These are phyloP conservation scores for Eupristina koningsbergeri DNA, from an alignment of 1,140 invertebrate species.

Conservation along the genomic window DNA sequence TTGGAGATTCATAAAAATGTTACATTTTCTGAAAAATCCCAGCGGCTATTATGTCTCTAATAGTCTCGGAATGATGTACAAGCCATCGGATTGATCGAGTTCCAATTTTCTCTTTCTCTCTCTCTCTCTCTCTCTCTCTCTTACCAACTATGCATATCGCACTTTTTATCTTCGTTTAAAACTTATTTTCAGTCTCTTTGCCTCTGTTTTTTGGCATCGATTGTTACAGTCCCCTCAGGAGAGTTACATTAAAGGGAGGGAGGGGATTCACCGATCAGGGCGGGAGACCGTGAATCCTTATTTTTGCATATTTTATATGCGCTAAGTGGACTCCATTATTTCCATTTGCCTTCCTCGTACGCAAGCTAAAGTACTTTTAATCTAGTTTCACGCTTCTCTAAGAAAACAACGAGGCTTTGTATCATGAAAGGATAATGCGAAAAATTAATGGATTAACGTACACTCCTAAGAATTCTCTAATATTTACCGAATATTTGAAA, in stretches of 20 bases:
- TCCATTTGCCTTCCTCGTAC: not conserved
- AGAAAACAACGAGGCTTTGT: too few relatives aligned
- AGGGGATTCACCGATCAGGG: not conserved
- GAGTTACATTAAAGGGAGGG: not conserved
- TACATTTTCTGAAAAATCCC: not conserved
- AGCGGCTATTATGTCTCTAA: not conserved
- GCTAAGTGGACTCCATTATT: conserved; percentile 46
- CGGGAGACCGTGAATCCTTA: not conserved
- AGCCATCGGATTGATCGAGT: not conserved
- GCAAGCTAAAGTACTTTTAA: conserved; percentile 24
- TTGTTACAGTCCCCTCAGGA: not conserved
- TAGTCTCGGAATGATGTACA: not conserved
- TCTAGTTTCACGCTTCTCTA: not conserved
- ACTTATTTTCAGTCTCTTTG: not conserved
- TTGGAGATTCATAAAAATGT: not conserved
- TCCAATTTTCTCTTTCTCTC: not conserved
- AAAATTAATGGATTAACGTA: too few relatives aligned
- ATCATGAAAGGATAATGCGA: too few relatives aligned
- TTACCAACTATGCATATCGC: too few relatives aligned
- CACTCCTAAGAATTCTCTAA: too few relatives aligned
- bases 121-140: too few relatives aligned
- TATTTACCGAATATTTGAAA: too few relatives aligned
- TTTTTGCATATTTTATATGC: conserved; percentile 42
- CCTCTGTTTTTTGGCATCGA: not conserved
- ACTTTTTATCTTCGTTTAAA: not conserved